Evolutionary conservation across 2,888 invertebrate genomes (phyloP), one percentile per base, ranked within the genome.

Genomic region (Blomia tropicalis): DNA sequence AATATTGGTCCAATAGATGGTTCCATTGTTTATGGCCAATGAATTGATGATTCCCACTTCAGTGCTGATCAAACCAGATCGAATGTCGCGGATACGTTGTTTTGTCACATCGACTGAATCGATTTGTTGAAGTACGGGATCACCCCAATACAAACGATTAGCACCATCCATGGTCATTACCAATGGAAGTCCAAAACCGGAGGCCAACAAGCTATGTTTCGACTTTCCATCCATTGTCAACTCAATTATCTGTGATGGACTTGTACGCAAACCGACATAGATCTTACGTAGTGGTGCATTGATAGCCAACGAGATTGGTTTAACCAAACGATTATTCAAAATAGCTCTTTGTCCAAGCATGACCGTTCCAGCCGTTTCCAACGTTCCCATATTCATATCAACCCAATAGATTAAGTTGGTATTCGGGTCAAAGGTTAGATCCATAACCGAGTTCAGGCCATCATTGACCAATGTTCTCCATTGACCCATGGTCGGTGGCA

Each of bases 381-480:
- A 74, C 0, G 79, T 78, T 60, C 78, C 78, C 14, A 79, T 77
- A 0, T 78, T 78, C 0, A 77, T 75, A 71, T 88, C 85, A 63
- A 82, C 75, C 75, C 84, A 81, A 72, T 87, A 89, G 0, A 89
- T 73, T 67, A 82, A 82, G 65, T 85, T 82, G 0, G 83, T 81
- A 7, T 81, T 75, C 67, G 81, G 77, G 75, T 88, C 87, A 68
- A 80, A 81, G 67, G 79, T 80, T 74, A 84, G 73, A 4, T 78
- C 80, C 58, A 75, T 76, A 0, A 83, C 71, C 54, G 74, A 72
- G 27, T 77, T 79, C 53, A 80, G 66, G 44, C 77, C 76, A 17
- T 73, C 69, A 1, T 72, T 70, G 0, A 78, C 70, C 4, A 67
- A 19, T 29, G 60, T 58, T 4, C 17, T 36, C 36, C 36, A 36